Base-by-base conservation (phyloP, 2,113 vertebrate species). In the Nothocercus julius region DNA sequence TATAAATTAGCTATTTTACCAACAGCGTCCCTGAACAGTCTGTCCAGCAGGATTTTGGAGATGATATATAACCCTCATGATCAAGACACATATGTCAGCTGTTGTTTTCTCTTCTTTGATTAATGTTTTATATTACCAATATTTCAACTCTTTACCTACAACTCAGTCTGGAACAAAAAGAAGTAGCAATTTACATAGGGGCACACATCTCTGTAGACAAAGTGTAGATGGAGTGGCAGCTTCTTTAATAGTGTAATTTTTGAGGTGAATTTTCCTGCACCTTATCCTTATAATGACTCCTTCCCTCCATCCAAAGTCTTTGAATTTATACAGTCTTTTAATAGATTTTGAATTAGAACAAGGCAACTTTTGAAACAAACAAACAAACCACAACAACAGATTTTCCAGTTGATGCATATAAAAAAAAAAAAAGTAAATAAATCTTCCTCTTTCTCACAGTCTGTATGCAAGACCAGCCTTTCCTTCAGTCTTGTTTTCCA, bases 361-460 rank as follows among this genome's bases (percentile, higher is more conserved):
- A 47, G 1, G 4, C 58, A 75, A 47, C 7, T 38, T 66, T 61
- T 62, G 19, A 74, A 27, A 56, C 2, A 44, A 59, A n/a, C 67
- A 73, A 73, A 36, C 32, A 59, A 38, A 72, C 9, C 47, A 22
- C 21, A 73, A 74, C 68, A 36, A 40, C 18, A 68, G 63, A 81
- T 38, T 11, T 51, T 0, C 2, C 4, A 28, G 3, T 5, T 30
- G 38, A 69, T 16, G 42, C 1, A 2, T 7, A 22, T 36, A 64
- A 61, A 7, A 16, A 64, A 54, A 32, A 53, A 7, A 16, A 64
- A 54, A 32, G 45, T 8, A 64, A 34, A 36, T 4, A 61, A 17
- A 47, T 66, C 15, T 34, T 54, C 15, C 17, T 3, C 4, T 49
- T 80, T 83, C 28, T 3, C 62, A 21, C 2, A 49, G 5, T 16